These are phyloP conservation scores for Brachionus manjavacas DNA, from an alignment of 1,140 invertebrate species.

Conservation along the genomic window DNA sequence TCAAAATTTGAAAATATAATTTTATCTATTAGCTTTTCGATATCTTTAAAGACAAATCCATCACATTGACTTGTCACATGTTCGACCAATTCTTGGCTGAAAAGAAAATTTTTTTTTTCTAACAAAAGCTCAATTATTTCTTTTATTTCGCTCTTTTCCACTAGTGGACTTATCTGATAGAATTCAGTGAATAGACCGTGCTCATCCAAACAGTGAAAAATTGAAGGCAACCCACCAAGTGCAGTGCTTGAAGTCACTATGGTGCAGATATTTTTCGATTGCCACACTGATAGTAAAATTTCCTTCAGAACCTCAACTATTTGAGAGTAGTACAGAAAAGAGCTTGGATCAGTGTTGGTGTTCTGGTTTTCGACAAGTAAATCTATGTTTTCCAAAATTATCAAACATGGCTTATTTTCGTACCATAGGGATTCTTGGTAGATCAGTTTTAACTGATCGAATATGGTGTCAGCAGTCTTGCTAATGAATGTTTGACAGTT, in stretches of 20 bases:
- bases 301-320: slow-evolving; percentile 17
- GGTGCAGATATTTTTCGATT: not conserved
- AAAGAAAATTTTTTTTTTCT: not conserved
- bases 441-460: slow-evolving; percentile 5
- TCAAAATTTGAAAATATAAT: slow-evolving; percentile 4
- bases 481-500: slow-evolving; percentile 32
- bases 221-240: not conserved
- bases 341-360: not conserved
- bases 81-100: not conserved
- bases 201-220: slow-evolving; percentile 29
- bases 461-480: slow-evolving; percentile 25
- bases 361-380: slow-evolving; percentile 25
- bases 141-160: not conserved
- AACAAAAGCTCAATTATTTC: not conserved
- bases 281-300: not conserved
- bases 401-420: not conserved
- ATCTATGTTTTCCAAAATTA: slow-evolving; percentile 34
- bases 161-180: not conserved
- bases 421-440: not conserved
- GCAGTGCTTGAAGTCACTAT: not conserved
- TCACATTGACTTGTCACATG: not conserved
- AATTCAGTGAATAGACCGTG: slow-evolving; percentile 22
- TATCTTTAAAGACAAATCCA: slow-evolving; percentile 24
- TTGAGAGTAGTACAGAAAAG: slow-evolving; percentile 21
- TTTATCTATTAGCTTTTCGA: slow-evolving; percentile 29